Evolutionary conservation across 2,888 invertebrate species (phyloP).

Genomic region (Sycophila texana): DNA sequence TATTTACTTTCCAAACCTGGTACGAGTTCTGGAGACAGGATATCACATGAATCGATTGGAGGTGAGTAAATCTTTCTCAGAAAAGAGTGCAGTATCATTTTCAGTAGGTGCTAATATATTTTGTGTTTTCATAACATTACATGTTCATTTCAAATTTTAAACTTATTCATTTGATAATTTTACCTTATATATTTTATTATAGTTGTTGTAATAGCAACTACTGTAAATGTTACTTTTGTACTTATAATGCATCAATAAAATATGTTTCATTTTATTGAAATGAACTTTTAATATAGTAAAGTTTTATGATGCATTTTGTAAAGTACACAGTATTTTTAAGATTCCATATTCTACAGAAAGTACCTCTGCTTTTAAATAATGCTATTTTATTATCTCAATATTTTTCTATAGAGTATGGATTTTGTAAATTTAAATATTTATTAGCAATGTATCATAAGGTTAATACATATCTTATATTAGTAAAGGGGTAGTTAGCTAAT

Average conservation of each 20-base stretch:
- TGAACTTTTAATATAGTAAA: background rate
- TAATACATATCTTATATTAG: constrained; percentile 49
- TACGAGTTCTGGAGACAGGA: constrained; percentile 72
- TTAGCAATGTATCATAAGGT: constrained; percentile 51
- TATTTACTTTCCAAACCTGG: constrained; percentile 75
- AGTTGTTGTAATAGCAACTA: constrained; percentile 28
- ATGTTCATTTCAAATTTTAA: background rate
- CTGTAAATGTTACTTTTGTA: constrained; percentile 37
- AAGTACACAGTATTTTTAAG: constrained; percentile 33
- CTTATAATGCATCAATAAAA: constrained; percentile 32
- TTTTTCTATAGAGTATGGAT: constrained; percentile 57
- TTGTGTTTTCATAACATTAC: background rate
- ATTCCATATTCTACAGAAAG: constrained; percentile 56
- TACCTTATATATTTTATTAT: background rate
- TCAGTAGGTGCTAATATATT: constrained; percentile 43
- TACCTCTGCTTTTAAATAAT: constrained; percentile 27
- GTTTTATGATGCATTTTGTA: constrained; percentile 36
- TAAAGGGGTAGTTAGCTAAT: constrained; percentile 66
- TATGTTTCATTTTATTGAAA: background rate
- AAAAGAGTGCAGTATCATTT: constrained; percentile 24
- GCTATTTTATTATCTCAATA: constrained; percentile 25
- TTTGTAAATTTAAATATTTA: constrained; percentile 44
- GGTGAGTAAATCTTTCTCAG: constrained; percentile 50
- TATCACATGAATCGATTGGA: constrained; percentile 71
- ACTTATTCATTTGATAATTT: background rate